These are phyloP conservation scores for Naja naja DNA, from an alignment of 2,113 vertebrate species.

Conservation along the genomic window DNA sequence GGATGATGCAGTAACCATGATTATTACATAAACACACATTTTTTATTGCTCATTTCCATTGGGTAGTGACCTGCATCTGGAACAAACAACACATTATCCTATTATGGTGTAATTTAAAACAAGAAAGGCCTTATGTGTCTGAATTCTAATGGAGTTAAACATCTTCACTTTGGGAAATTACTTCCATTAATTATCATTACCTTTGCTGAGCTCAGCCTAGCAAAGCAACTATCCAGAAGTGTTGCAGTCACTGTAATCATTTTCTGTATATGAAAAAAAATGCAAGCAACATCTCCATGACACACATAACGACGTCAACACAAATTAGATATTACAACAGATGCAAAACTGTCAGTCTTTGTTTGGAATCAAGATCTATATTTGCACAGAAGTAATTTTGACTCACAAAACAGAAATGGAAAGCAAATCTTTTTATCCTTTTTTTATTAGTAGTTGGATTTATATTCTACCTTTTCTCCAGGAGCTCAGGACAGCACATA, in stretches of 20 bases:
- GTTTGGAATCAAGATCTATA: background rate
- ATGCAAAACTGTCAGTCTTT: background rate
- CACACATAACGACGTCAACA: background rate
- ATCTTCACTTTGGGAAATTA: constrained; percentile 41
- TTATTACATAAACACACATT: constrained; percentile 2
- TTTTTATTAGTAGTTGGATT: background rate
- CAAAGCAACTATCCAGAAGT: background rate
- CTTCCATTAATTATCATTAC: constrained; percentile 33
- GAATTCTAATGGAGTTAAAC: constrained; percentile 9
- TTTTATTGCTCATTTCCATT: constrained; percentile 20
- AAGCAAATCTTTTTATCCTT: background rate
- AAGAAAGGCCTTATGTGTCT: constrained; percentile 25
- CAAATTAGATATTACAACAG: background rate
- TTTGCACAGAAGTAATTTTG: background rate
- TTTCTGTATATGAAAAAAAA: background rate
- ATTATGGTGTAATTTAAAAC: constrained; percentile 30
- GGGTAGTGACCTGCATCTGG: constrained; percentile 14
- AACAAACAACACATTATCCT: constrained; percentile 20
- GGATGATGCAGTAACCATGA: background rate
- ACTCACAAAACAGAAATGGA: background rate
- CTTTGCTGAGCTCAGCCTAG: constrained; percentile 24
- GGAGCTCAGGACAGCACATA: background rate
- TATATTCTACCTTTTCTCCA: background rate
- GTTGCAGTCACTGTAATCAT: constrained; percentile 18
- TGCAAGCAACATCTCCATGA: background rate